Evolutionary conservation across 92 coral and sea anemone genomes (phyloP).

Genomic region (Parazoanthus atlanticus): DNA sequence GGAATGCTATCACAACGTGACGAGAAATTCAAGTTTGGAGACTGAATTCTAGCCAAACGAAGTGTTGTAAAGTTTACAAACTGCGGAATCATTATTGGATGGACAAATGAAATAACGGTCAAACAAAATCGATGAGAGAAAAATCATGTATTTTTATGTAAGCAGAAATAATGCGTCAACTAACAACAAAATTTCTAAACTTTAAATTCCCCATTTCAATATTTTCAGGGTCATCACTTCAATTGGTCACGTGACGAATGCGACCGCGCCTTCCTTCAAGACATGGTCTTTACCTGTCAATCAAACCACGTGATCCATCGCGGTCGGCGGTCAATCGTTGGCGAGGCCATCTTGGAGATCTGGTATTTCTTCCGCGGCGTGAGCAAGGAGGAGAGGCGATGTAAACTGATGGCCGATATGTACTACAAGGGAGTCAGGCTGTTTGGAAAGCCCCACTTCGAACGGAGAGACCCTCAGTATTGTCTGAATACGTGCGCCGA

Average conservation of each 20-base stretch:
- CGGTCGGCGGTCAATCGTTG: constrained; percentile 80
- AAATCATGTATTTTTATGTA: no score
- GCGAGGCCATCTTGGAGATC: constrained; percentile 86
- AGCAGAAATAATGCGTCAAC: no score
- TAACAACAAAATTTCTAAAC: background rate
- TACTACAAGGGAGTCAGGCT: constrained; percentile 84
- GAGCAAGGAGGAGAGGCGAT: constrained; percentile 85
- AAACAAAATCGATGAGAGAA: no score
- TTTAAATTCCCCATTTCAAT: background rate
- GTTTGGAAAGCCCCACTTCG: constrained; percentile 93
- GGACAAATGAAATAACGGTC: no score
- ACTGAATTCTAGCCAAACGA: no score
- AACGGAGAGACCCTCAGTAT: constrained; percentile 79
- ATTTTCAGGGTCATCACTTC: constrained; percentile 85
- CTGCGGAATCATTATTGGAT: no score
- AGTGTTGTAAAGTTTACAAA: no score
- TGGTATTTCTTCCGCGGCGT: constrained; percentile 97
- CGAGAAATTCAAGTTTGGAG: no score
- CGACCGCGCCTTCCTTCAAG: constrained; percentile 87
- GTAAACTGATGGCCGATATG: constrained; percentile 88
- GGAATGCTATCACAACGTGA: no score
- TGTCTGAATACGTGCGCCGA: constrained; percentile 91
- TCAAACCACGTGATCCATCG: constrained; percentile 52
- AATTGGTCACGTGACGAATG: constrained; percentile 98
- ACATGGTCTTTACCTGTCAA: constrained; percentile 80